These are phyloP conservation scores for Pandemis cinnamomeana DNA, from an alignment of 2,888 invertebrate genomes.

Conservation along the genomic window DNA sequence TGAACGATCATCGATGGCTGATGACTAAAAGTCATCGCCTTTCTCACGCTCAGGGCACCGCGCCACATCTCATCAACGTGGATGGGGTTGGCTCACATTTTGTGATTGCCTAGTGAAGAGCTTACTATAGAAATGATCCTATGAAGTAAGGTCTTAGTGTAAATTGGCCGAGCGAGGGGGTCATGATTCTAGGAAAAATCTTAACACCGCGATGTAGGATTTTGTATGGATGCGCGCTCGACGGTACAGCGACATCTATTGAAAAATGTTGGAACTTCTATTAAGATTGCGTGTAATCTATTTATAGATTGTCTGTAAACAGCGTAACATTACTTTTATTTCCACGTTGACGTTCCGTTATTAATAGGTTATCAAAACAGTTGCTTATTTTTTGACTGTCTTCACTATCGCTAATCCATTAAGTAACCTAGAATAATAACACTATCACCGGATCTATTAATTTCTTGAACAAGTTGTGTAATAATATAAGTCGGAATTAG, in stretches of 20 bases:
- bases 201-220: constrained; percentile 39
- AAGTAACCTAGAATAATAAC: too few species aligned
- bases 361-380: too few species aligned
- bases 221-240: constrained; percentile 22
- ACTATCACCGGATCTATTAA: too few species aligned
- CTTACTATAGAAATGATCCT: constrained; percentile 46
- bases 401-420: too few species aligned
- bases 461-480: too few species aligned
- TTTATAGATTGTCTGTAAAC: constrained; percentile 11
- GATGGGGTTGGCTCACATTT: constrained; percentile 41
- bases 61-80: constrained; percentile 83
- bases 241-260: constrained; percentile 35
- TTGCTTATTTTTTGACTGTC: too few species aligned
- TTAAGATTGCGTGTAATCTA: constrained; percentile 32
- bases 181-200: constrained; percentile 26
- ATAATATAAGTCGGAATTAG: too few species aligned
- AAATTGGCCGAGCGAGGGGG: not conserved
- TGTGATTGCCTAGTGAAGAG: constrained; percentile 43
- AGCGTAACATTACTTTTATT: not conserved
- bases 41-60: constrained; percentile 87
- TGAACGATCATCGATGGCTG: constrained; percentile 48
- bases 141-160: constrained; percentile 44
- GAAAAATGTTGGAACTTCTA: not conserved
- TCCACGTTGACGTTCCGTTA: too few species aligned
- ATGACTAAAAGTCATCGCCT: constrained; percentile 39